phyloP scores from a whole-genome alignment of 2,113 vertebrate genomes.

The Ophiodon elongatus region DNA sequence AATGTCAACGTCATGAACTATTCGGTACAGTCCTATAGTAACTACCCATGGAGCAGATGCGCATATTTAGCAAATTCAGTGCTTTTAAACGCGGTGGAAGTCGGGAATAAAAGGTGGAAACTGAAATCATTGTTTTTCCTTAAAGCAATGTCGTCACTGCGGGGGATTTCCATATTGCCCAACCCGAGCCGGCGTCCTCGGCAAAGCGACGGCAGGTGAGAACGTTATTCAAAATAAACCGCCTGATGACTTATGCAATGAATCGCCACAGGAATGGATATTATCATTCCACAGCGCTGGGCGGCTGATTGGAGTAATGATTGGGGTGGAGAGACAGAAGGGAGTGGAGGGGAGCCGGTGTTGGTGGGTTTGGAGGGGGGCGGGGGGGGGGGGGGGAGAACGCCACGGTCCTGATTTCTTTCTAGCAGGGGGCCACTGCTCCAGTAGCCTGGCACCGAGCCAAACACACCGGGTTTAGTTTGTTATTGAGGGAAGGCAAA shows the following conservation, averaged over 20 bases:
- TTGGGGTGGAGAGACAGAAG: constrained; percentile 51
- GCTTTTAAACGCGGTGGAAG: too few relatives aligned
- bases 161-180: too few relatives aligned
- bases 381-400: not conserved
- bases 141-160: too few relatives aligned
- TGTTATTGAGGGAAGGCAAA: constrained; percentile 66
- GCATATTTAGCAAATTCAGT: too few relatives aligned
- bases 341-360: constrained; percentile 18
- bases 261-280: constrained; percentile 53
- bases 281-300: constrained; percentile 37
- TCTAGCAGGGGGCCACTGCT: constrained; percentile 58
- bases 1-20: too few relatives aligned
- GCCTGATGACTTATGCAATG: constrained; percentile 57
- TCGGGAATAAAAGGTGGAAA: too few relatives aligned
- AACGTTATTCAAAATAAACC: constrained; percentile 50
- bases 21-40: too few relatives aligned
- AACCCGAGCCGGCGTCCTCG: too few relatives aligned
- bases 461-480: constrained; percentile 50
- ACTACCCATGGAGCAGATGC: too few relatives aligned
- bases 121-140: too few relatives aligned
- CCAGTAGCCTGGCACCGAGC: constrained; percentile 45
- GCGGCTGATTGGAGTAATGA: constrained; percentile 71
- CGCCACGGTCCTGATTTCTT: constrained; percentile 65
- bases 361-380: constrained; percentile 4
- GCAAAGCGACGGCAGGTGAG: not conserved